Evolutionary conservation across 2,888 invertebrate species (phyloP), one percentile per base, ranked within the genome.

Genomic region (Spilosoma lubricipeda): DNA sequence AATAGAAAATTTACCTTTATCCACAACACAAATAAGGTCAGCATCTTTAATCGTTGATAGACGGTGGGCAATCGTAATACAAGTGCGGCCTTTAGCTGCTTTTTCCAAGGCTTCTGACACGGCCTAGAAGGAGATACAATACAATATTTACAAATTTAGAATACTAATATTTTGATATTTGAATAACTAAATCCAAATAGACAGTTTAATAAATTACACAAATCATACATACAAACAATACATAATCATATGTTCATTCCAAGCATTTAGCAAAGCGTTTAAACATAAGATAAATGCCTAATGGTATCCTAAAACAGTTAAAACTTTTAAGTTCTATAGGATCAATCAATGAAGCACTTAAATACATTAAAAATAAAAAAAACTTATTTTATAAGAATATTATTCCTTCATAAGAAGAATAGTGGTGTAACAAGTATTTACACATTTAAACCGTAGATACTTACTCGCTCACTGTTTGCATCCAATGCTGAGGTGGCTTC

Each of bases 41-140:
- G 98, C 98, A 88, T 98, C 97, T 85, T 97, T 97, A 78, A 98
- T 96, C 0, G 98, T 98, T n/a, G 98, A 97, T 71, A 99, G 95
- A 15, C 98, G 96, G 93, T 99, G 98, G 15, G 98, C 98, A 81
- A 99, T 98, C 4, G 98, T 97, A 42, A 99, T 97, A 86, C 98
- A 98, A 0, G 98, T 99, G 71, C 98, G 96, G 1, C 98, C 98
- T 80, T 97, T 96, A 72, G 97, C 97, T 0, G 98, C 98, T 86
- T 96, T 96, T 86, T 98, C 98, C 78, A 99, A 90, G 0, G 98
- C 98, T 87, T 97, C 97, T 85, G 98, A 98, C 1, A 99, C 98
- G 45, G 98, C 95, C 97, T 95, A 90, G 15, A 39, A 68, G 45
- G 7, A 59, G 13, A n/a, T n/a, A n/a, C 13, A 39, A 39, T 2